phyloP scores from a whole-genome alignment of 2,113 vertebrate genomes.

The Cyphomyrus plagiostoma region DNA sequence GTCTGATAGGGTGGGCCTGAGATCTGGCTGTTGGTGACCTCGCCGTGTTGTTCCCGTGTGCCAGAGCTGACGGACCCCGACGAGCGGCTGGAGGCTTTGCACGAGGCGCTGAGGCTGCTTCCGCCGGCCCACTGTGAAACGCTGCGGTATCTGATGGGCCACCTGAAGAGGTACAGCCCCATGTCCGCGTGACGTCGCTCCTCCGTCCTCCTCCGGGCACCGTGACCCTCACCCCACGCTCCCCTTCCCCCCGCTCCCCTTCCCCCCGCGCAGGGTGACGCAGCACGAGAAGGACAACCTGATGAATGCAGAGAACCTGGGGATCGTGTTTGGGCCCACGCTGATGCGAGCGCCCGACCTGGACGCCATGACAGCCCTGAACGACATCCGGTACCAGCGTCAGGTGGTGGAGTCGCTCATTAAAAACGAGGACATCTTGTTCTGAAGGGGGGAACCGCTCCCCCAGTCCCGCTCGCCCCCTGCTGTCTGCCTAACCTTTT shows the following conservation, averaged over 20 bases:
- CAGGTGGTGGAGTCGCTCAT: constrained; percentile 98
- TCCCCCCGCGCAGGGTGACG: constrained; percentile 71
- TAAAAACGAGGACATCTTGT: constrained; percentile 93
- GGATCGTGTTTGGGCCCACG: constrained; percentile 92
- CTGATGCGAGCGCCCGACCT: constrained; percentile 88
- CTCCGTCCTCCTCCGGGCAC: background rate
- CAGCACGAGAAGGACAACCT: constrained; percentile 91
- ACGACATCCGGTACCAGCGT: constrained; percentile 96
- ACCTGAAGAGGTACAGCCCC: constrained; percentile 83
- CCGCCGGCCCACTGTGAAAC: constrained; percentile 96
- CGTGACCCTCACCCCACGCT: background rate
- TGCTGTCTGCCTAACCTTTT: constrained; percentile 37
- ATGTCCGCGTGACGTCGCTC: background rate
- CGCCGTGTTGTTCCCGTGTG: background rate
- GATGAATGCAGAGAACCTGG: constrained; percentile 96
- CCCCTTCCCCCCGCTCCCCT: constrained; percentile 31
- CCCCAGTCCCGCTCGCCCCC: constrained; percentile 62
- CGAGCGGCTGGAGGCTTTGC: constrained; percentile 85
- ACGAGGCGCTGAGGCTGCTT: constrained; percentile 87
- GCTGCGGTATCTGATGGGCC: constrained; percentile 92
- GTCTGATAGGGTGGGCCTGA: background rate
- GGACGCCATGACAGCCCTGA: constrained; percentile 86
- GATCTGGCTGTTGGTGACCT: background rate
- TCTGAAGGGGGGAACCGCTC: constrained; percentile 71
- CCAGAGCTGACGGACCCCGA: constrained; percentile 83